phyloP scores from a whole-genome alignment of 2,797 vertebrate species.

The Gymnoscopelus microlampas region DNA sequence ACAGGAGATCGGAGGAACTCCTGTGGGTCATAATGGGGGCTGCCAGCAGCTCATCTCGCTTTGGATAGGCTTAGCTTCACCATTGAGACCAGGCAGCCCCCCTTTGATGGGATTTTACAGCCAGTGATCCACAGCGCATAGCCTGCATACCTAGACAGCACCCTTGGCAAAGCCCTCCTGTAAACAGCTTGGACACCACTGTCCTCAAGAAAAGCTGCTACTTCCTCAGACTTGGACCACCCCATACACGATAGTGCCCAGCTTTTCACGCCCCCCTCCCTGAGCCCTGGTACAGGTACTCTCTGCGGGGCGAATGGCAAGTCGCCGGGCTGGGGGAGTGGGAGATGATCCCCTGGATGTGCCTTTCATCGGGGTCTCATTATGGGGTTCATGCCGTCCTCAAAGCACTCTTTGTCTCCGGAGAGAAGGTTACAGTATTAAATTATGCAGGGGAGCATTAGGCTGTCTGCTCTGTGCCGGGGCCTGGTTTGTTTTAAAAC shows the following conservation, averaged over 20 bases:
- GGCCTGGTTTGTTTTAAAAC: constrained; percentile 75
- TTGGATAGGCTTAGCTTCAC: constrained; percentile 66
- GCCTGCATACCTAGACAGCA: constrained; percentile 68
- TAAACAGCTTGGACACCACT: constrained; percentile 56
- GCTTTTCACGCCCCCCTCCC: neutral
- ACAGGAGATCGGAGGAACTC: constrained; percentile 22
- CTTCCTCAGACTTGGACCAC: constrained; percentile 34
- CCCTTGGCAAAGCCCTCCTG: constrained; percentile 55
- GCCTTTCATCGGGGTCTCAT: constrained; percentile 82
- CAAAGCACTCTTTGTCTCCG: constrained; percentile 84
- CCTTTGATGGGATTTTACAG: constrained; percentile 80
- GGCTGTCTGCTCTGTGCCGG: constrained; percentile 36
- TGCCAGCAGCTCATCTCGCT: constrained; percentile 62
- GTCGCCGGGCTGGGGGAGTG: constrained; percentile 37
- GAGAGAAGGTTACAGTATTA: constrained; percentile 70
- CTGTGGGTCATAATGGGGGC: constrained; percentile 40
- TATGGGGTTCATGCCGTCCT: constrained; percentile 68
- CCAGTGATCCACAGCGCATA: constrained; percentile 69
- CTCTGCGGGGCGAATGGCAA: constrained; percentile 29
- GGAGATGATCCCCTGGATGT: constrained; percentile 70
- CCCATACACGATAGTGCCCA: neutral
- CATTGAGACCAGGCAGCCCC: constrained; percentile 57
- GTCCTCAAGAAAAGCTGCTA: constrained; percentile 33
- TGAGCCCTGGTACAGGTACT: neutral
- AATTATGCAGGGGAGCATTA: constrained; percentile 63